Base-by-base conservation (phyloP, 2,888 invertebrate genomes). In the Heliconius cydno region DNA sequence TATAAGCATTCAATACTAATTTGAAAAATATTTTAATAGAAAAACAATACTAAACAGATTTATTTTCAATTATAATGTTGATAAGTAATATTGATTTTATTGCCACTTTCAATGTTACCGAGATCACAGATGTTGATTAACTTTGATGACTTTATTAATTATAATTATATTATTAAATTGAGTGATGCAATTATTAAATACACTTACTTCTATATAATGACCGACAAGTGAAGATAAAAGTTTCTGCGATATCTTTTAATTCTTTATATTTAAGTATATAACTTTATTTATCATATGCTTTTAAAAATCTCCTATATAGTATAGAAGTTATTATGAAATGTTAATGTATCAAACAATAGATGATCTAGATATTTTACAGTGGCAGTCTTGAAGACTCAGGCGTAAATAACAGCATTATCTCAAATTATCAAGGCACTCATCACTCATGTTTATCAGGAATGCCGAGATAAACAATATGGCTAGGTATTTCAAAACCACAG, bases 401-500 rank as follows among this genome's bases (percentile, higher is more conserved):
- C 77, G 66, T 78, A 73, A 73, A 79, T 79, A 79, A 76, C 80
- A 79, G 79, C 78, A 80, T 85, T 88, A 88, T 88, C 87, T 83
- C 65, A 67, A 78, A 82, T 88, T 92, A 92, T 92, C 92, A 88
- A 82, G 84, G 85, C 85, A 88, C 85, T 87, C 88, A 92, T 92
- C 92, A 91, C 85, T 91, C 90, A 90, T 86, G 79, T 86, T 90
- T 93, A 93, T 92, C 92, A 88, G 82, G 83, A 89, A 86, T 84
- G 84, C 82, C 78, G 82, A 86, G 90, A 89, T 89, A 90, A 88
- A 87, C 83, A 83, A 84, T 82, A 81, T 84, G 84, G 79, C 73
- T 52, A 79, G 78, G 73, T 79, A 83, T 80, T 83, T 81, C 79
- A 83, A 82, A 84, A 81, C 79, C 77, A 81, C 80, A 83, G 57